A percentile compares a stretch with the other conserved stretches of the same genome.
These are phyloP conservation scores for Phyllopteryx taeniolatus DNA, from an alignment of 2,113 vertebrate species.

Conservation along the genomic window DNA sequence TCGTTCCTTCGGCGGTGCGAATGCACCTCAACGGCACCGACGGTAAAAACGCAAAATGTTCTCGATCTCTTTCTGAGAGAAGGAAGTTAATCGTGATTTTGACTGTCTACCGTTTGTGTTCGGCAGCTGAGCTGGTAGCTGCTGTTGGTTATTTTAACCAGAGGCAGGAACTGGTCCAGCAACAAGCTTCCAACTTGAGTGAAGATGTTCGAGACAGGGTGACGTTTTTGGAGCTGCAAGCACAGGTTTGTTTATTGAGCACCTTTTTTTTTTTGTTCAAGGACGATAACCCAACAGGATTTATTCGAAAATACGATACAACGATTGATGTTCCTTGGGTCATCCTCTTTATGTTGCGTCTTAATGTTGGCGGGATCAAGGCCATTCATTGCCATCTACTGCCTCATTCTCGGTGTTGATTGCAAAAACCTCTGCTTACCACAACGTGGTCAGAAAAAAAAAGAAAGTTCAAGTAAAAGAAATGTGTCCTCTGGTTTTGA, in stretches of 20 bases:
- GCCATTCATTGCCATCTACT: too few relatives aligned
- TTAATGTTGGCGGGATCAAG: too few relatives aligned
- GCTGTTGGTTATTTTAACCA: conserved; percentile 72
- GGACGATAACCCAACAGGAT: conserved; percentile 21
- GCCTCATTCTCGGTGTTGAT: too few relatives aligned
- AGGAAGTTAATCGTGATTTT: not conserved
- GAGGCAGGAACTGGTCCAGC: conserved; percentile 51
- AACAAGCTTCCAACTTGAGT: conserved; percentile 40
- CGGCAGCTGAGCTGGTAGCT: conserved; percentile 67
- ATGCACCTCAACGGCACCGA: conserved; percentile 74
- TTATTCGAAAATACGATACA: not conserved
- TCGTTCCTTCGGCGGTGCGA: conserved; percentile 61
- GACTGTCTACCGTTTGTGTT: not conserved
- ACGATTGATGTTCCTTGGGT: too few relatives aligned
- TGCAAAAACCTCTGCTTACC: too few relatives aligned
- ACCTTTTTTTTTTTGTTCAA: not conserved
- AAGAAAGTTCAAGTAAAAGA: not conserved
- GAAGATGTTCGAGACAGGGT: conserved; percentile 60
- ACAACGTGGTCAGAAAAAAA: too few relatives aligned
- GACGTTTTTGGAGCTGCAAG: conserved; percentile 75
- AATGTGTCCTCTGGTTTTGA: not conserved
- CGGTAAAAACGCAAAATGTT: conserved; percentile 50
- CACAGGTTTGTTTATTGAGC: conserved; percentile 62
- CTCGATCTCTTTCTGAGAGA: not conserved
- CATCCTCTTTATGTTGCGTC: too few relatives aligned